Percentiles rank a stretch among this genome's conserved stretches.
Conservation (phyloP, 2,797 vertebrate species). For the Galago senegalensis region DNA sequence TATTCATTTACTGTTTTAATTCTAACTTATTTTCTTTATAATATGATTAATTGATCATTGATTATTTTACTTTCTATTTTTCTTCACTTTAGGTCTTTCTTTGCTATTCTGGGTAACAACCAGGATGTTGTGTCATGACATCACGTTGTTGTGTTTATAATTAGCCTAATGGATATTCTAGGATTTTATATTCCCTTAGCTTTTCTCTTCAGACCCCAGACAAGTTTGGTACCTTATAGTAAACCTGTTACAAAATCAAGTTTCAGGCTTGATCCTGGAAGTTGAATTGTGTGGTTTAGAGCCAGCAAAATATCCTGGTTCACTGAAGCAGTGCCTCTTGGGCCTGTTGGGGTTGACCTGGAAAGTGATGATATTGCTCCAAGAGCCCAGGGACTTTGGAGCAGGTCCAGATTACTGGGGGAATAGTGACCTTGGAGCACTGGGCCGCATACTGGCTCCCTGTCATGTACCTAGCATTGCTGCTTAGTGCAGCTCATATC, state of each 20-base stretch:
- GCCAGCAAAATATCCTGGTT: not conserved
- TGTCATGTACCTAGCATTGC: not conserved
- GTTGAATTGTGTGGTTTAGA: not conserved
- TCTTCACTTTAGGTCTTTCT: not conserved
- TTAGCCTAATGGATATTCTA: not conserved
- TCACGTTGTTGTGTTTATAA: conserved; percentile 15
- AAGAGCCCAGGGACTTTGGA: not conserved
- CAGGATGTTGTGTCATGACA: not conserved
- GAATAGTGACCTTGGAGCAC: not conserved
- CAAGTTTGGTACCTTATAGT: not conserved
- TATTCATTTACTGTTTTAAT: not conserved
- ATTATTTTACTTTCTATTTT: not conserved
- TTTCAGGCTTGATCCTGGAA: not conserved
- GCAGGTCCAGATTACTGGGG: not conserved
- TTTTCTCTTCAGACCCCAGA: not conserved
- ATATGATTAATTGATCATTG: not conserved
- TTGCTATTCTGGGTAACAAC: not conserved
- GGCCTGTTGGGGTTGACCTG: not conserved
- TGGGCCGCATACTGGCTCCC: not conserved
- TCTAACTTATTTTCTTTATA: conserved; percentile 26
- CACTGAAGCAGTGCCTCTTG: not conserved
- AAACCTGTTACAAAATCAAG: not conserved
- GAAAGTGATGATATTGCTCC: not conserved
- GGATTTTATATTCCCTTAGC: conserved; percentile 41
- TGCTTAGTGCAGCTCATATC: not conserved